These are phyloP conservation scores for Zygaena filipendulae DNA, from an alignment of 2,888 invertebrate species.

Conservation along the genomic window DNA sequence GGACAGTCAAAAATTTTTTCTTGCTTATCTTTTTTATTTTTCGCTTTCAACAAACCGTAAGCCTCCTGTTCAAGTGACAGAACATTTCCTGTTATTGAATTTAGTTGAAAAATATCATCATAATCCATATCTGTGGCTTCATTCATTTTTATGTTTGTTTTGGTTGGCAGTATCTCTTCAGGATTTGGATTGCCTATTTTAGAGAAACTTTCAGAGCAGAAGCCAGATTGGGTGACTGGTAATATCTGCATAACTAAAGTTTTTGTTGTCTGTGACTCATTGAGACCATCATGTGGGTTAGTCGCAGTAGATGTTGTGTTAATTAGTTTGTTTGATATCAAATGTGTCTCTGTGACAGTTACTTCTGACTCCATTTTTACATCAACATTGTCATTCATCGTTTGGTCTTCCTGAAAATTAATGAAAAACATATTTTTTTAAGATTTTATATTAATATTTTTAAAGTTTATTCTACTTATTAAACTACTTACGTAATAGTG, in stretches of 20 bases:
- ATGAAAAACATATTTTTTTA: conserved; percentile 1
- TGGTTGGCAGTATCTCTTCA: conserved; percentile 46
- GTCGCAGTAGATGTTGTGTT: conserved; percentile 47
- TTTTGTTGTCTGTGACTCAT: conserved; percentile 43
- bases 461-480: not conserved
- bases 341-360: conserved; percentile 44
- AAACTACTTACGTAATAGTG: conserved; percentile 26
- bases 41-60: conserved; percentile 38
- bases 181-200: conserved; percentile 40
- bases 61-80: conserved; percentile 52
- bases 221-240: conserved; percentile 25
- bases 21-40: conserved; percentile 20
- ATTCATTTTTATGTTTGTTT: conserved; percentile 18
- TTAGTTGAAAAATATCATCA: conserved; percentile 41
- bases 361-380: conserved; percentile 42
- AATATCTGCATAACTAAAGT: conserved; percentile 51
- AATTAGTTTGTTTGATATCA: conserved; percentile 50
- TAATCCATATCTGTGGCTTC: conserved; percentile 21
- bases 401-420: conserved; percentile 23
- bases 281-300: conserved; percentile 34
- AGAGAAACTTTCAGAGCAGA: conserved; percentile 11
- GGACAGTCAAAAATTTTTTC: conserved; percentile 24
- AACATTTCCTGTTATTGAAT: conserved; percentile 53
- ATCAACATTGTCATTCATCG: conserved; percentile 21
- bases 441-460: not conserved